Conservation (phyloP, 2,113 vertebrate genomes). For the Balaenoptera acutorostrata region DNA sequence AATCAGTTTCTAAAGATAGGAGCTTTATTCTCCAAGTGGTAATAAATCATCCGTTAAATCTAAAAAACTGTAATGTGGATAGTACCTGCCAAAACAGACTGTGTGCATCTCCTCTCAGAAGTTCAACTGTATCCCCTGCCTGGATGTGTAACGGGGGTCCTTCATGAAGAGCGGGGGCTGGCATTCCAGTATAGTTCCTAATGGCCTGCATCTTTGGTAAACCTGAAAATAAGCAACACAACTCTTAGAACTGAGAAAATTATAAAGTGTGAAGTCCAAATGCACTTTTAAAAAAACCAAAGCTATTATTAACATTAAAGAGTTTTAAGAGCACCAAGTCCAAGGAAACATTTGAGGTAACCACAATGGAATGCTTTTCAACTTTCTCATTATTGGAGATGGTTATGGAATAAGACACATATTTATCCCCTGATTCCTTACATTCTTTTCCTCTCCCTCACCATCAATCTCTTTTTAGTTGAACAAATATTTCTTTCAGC, state of each 20-base stretch:
- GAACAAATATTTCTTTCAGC: slow-evolving; percentile 63
- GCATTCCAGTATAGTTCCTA: slow-evolving; percentile 88
- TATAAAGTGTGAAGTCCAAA: not conserved
- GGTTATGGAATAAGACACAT: not conserved
- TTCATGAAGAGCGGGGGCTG: slow-evolving; percentile 81
- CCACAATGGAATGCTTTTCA: not conserved
- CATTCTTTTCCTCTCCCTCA: not conserved
- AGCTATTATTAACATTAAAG: not conserved
- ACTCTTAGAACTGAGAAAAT: not conserved
- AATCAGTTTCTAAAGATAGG: not conserved
- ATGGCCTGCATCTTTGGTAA: slow-evolving; percentile 95
- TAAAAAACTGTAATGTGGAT: not conserved
- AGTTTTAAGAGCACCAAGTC: not conserved
- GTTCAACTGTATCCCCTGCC: slow-evolving; percentile 91
- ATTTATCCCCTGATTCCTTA: not conserved
- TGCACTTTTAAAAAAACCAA: not conserved
- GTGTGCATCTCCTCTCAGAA: slow-evolving; percentile 90
- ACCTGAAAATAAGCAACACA: slow-evolving; percentile 77
- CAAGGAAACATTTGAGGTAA: not conserved
- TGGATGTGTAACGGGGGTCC: slow-evolving; percentile 90
- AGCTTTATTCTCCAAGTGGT: not conserved
- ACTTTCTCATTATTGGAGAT: slow-evolving; percentile 13
- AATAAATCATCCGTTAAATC: not conserved
- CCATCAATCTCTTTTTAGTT: slow-evolving; percentile 29
- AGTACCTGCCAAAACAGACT: slow-evolving; percentile 96